Evolutionary conservation across 2,888 invertebrate species (phyloP).

Genomic region (Drosophila robusta): DNA sequence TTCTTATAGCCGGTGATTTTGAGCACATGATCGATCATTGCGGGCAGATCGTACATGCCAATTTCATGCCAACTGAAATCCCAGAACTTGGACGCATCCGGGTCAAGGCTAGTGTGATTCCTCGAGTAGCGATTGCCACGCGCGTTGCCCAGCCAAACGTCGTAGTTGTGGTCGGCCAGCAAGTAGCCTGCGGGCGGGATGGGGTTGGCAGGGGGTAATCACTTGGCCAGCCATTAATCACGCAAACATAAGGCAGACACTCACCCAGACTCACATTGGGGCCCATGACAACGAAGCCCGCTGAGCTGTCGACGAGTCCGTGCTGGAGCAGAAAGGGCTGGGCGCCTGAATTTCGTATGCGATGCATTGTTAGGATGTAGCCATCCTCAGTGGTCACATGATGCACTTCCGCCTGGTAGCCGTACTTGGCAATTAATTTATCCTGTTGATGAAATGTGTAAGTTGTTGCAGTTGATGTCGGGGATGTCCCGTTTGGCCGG

Average conservation of each 20-base stretch:
- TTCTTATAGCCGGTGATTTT: conserved; percentile 85
- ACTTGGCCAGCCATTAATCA: conserved; percentile 59
- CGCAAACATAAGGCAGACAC: conserved; percentile 39
- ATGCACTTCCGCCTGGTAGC: conserved; percentile 89
- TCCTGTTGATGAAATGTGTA: conserved; percentile 74
- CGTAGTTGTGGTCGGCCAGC: conserved; percentile 85
- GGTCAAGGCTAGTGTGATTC: conserved; percentile 82
- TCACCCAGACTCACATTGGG: conserved; percentile 87
- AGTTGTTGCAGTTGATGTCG: conserved; percentile 31
- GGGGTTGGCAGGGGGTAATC: conserved; percentile 43
- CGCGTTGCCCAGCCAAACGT: conserved; percentile 85
- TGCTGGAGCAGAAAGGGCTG: conserved; percentile 89
- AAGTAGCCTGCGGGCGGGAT: conserved; percentile 82
- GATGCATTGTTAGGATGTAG: conserved; percentile 91
- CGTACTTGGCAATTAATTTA: conserved; percentile 87
- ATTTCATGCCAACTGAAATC: conserved; percentile 94
- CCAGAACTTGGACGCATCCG: conserved; percentile 87
- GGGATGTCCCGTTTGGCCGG: background rate
- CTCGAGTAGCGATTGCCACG: conserved; percentile 85
- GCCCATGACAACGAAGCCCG: conserved; percentile 90
- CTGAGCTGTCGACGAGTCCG: conserved; percentile 90
- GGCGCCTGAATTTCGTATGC: conserved; percentile 87
- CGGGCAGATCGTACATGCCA: conserved; percentile 92
- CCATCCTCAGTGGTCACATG: conserved; percentile 90
- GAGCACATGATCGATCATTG: conserved; percentile 91